A percentile compares a stretch with the other conserved stretches of the same genome.
Evolutionary conservation across 2,888 invertebrate genomes (phyloP).

Genomic region (Ligdia adustata): DNA sequence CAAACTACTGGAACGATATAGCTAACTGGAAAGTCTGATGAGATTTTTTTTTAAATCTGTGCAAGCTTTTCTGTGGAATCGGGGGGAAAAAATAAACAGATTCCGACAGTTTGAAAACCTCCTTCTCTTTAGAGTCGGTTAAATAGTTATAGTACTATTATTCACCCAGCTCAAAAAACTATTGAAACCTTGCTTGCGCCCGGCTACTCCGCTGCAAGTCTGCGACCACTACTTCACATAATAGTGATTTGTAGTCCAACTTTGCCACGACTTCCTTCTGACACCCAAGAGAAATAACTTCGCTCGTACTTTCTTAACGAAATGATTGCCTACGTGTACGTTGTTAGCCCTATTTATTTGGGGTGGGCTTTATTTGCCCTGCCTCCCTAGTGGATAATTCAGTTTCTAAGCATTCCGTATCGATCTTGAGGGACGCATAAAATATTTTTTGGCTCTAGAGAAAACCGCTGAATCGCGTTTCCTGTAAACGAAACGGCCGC

Average conservation of each 20-base stretch:
- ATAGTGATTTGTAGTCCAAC: constrained; percentile 70
- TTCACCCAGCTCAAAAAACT: constrained; percentile 13
- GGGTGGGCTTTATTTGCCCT: constrained; percentile 76
- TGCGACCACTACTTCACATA: constrained; percentile 65
- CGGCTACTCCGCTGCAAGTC: constrained; percentile 40
- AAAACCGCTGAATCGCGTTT: constrained; percentile 42
- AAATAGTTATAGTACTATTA: neutral
- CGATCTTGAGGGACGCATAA: constrained; percentile 75
- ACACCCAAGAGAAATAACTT: constrained; percentile 76
- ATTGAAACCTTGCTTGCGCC: constrained; percentile 45
- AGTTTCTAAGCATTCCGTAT: constrained; percentile 78
- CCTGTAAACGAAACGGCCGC: constrained; percentile 31
- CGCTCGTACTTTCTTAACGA: constrained; percentile 78
- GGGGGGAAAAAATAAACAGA: no score
- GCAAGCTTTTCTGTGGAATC: no score
- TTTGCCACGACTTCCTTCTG: constrained; percentile 52
- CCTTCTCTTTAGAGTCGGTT: neutral
- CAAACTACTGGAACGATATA: no score
- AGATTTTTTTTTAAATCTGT: no score
- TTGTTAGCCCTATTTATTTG: constrained; percentile 80
- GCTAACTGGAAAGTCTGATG: no score
- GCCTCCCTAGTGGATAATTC: constrained; percentile 76
- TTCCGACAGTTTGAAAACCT: no score
- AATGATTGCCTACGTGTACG: constrained; percentile 81
- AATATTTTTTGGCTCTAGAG: constrained; percentile 63